A percentile compares a stretch with the other conserved stretches of the same genome.
phyloP scores from a whole-genome alignment of 2,113 vertebrate species.

The Cyanocitta stelleri region DNA sequence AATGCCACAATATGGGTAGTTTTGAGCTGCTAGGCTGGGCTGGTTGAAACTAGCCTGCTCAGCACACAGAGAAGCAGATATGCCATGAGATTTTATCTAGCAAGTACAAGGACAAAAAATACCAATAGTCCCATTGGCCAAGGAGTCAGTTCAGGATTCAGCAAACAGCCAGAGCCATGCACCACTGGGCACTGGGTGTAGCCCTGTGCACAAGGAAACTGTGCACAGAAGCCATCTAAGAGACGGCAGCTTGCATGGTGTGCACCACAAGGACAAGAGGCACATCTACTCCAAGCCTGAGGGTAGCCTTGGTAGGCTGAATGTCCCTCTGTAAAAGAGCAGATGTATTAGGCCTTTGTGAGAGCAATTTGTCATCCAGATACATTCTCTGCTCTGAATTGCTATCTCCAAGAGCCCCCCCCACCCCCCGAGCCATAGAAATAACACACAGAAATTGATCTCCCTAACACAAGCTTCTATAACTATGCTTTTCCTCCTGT shows the following conservation, averaged over 20 bases:
- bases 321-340: neutral
- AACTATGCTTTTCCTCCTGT: neutral
- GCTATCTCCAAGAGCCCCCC: rapidly evolving
- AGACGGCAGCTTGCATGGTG: neutral
- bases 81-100: neutral
- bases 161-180: neutral
- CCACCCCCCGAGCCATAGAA: neutral
- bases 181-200: neutral
- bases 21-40: neutral
- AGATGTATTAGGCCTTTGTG: neutral
- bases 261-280: neutral
- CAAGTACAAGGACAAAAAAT: neutral
- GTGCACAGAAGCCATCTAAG: neutral
- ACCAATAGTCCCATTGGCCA: neutral
- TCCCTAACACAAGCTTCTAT: neutral
- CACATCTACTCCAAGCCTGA: neutral
- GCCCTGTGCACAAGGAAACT: neutral
- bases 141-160: neutral
- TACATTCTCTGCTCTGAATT: neutral
- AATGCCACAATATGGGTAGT: neutral
- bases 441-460: neutral
- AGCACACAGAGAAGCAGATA: neutral
- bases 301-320: neutral
- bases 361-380: neutral
- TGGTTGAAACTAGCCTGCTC: neutral